Evolutionary conservation across 2,888 invertebrate species (phyloP).

Genomic region (Platycnemis pennipes): DNA sequence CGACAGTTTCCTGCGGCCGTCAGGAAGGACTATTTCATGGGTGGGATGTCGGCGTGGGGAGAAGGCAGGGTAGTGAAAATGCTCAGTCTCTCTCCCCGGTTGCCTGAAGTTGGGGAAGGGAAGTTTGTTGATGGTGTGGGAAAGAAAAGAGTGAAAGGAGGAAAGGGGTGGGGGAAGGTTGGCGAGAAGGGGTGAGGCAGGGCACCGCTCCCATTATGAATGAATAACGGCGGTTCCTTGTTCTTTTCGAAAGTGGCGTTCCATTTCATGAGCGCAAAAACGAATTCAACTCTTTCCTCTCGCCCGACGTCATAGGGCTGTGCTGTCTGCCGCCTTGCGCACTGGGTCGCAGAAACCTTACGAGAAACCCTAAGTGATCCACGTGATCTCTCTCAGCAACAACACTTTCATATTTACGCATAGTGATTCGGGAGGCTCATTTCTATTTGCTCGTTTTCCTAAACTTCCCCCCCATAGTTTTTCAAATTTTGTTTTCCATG

Average conservation of each 20-base stretch:
- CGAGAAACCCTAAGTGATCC: too few species aligned
- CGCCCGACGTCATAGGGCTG: background rate
- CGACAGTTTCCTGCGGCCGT: background rate
- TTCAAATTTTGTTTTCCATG: too few species aligned
- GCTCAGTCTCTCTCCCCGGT: background rate
- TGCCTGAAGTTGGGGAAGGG: background rate
- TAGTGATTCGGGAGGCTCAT: too few species aligned
- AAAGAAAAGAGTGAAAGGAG: constrained; percentile 4
- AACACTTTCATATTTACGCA: too few species aligned
- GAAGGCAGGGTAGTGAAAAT: background rate
- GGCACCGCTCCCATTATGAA: background rate
- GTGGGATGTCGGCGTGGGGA: background rate
- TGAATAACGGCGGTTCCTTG: constrained; percentile 31
- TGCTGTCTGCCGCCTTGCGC: background rate
- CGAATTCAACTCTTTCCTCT: background rate
- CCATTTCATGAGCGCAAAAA: constrained; percentile 22
- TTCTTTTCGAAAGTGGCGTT: constrained; percentile 23
- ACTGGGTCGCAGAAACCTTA: too few species aligned
- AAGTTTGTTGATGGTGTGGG: background rate
- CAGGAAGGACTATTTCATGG: background rate
- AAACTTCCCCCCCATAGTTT: too few species aligned
- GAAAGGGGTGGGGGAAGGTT: background rate
- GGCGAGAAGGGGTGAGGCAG: background rate
- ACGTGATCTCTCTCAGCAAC: too few species aligned
- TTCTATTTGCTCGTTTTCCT: too few species aligned